Conservation (phyloP, 92 coral and sea anemone genomes). For the Porites cylindrica region DNA sequence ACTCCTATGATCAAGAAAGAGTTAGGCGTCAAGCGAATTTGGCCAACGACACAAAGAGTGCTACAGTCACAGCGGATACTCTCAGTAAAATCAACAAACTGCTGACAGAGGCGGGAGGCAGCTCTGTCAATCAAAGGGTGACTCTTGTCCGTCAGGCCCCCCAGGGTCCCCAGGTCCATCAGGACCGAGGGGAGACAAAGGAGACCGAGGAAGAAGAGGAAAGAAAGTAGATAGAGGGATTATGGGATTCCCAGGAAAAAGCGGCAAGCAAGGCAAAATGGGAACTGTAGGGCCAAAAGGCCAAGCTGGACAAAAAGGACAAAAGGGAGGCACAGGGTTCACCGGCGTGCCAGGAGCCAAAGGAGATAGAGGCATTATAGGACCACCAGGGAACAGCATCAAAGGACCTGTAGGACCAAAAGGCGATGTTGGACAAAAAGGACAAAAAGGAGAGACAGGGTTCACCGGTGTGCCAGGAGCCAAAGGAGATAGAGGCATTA, state of each 20-base stretch:
- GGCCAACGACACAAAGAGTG: background rate
- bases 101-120: background rate
- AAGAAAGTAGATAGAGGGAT: conserved; percentile 1
- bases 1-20: background rate
- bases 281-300: no score
- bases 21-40: background rate
- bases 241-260: conserved; percentile 17
- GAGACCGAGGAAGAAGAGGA: background rate
- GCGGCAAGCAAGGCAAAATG: background rate
- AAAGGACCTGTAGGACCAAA: conserved; percentile 8
- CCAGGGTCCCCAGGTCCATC: background rate
- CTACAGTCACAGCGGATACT: no score
- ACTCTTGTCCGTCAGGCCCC: background rate
- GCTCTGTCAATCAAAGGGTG: background rate
- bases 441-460: conserved; percentile 25
- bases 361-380: conserved; percentile 11
- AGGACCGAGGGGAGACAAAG: background rate
- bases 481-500: no score
- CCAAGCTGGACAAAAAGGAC: background rate
- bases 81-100: background rate
- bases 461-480: background rate
- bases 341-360: background rate
- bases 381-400: conserved; percentile 18
- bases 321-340: conserved; percentile 12
- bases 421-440: conserved; percentile 11